These are phyloP conservation scores for Coronaproctus castanopsis DNA, from an alignment of 2,888 invertebrate species.

Conservation along the genomic window DNA sequence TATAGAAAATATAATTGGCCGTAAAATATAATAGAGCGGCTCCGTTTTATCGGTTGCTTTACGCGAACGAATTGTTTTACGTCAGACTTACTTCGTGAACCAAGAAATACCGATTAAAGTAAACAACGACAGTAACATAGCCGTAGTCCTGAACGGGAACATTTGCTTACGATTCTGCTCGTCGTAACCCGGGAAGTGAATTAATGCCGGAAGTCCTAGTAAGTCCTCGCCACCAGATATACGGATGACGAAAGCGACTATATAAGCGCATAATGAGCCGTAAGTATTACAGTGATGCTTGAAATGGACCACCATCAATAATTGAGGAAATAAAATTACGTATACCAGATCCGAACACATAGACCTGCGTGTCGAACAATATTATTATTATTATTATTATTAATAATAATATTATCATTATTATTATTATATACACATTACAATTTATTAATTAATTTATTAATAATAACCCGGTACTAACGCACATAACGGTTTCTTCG, in stretches of 20 bases:
- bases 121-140: conserved; percentile 70
- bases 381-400: too few relatives aligned
- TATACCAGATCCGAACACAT: conserved; percentile 98
- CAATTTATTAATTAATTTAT: neutral
- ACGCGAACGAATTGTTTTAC: too few relatives aligned
- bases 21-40: too few relatives aligned
- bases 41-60: too few relatives aligned
- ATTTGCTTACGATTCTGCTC: conserved; percentile 40
- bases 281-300: conserved; percentile 89
- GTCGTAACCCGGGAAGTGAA: conserved; percentile 73
- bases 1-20: too few relatives aligned
- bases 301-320: conserved; percentile 93
- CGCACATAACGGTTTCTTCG: too few relatives aligned
- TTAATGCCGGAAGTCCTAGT: conserved; percentile 57
- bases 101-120: conserved; percentile 62
- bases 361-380: conserved; percentile 47
- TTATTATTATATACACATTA: too few relatives aligned
- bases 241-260: conserved; percentile 61
- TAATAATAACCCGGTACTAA: too few relatives aligned
- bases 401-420: neutral
- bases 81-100: conserved; percentile 46
- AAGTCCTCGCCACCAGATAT: conserved; percentile 73
- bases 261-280: conserved; percentile 76
- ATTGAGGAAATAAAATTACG: conserved; percentile 94
- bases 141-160: conserved; percentile 90